These are phyloP conservation scores for Ageneiosus marmoratus DNA, from an alignment of 2,113 vertebrate species.

Conservation along the genomic window DNA sequence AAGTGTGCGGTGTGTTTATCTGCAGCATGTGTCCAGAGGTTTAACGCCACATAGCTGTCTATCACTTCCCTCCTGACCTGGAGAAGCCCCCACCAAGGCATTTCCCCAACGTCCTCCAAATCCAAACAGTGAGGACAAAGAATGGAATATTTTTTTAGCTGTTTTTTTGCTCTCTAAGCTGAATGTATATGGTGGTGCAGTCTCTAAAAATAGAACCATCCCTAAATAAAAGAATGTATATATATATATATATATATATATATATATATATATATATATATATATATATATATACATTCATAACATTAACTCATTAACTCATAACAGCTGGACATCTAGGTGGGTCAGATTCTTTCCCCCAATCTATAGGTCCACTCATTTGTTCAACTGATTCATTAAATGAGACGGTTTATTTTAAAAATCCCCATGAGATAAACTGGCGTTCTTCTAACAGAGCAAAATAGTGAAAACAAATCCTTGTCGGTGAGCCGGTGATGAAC, in stretches of 20 bases:
- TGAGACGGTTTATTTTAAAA: background rate
- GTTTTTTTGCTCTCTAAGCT: background rate
- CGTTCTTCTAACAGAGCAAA: constrained; percentile 31
- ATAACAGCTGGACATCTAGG: background rate
- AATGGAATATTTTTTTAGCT: constrained; percentile 37
- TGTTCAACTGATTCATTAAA: constrained; percentile 11
- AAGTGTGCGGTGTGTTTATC: constrained; percentile 33
- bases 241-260: too few species aligned
- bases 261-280: too few species aligned
- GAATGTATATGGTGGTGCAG: background rate
- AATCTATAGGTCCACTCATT: background rate
- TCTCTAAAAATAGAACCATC: background rate
- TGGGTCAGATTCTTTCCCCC: background rate
- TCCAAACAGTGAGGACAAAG: constrained; percentile 1
- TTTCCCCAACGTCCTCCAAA: constrained; percentile 3
- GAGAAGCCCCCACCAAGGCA: background rate
- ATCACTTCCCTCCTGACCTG: constrained; percentile 25
- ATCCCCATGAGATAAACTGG: constrained; percentile 39
- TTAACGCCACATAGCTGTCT: background rate
- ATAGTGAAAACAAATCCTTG: constrained; percentile 42
- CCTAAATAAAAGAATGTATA: background rate
- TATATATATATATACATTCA: too few species aligned
- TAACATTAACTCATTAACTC: background rate
- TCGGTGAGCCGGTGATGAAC: constrained; percentile 33
- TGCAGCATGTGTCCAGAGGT: background rate